A percentile compares a stretch with the other conserved stretches of the same genome.
phyloP scores from a whole-genome alignment of 2,113 vertebrate species.

The Carlito syrichta region DNA sequence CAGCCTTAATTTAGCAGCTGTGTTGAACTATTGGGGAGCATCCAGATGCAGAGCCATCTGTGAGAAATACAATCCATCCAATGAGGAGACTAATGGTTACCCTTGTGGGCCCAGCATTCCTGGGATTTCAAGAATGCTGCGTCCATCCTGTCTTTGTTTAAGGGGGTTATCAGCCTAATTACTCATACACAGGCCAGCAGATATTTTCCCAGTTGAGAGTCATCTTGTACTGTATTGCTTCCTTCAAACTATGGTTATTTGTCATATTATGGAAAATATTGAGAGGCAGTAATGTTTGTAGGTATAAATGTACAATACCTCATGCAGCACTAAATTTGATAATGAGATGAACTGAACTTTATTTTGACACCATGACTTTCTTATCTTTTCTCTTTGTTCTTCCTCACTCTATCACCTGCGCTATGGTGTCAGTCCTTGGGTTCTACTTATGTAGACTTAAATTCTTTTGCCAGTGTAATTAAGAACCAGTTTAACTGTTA shows the following conservation, averaged over 20 bases:
- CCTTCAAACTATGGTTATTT: neutral
- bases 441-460: neutral
- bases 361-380: neutral
- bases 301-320: neutral
- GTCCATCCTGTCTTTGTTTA: neutral
- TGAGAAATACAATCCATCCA: neutral
- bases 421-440: neutral
- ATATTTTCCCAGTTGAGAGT: neutral
- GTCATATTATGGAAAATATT: neutral
- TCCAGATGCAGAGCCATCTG: neutral
- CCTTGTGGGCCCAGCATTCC: neutral
- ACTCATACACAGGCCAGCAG: neutral
- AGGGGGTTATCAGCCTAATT: neutral
- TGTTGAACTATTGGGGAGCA: slow-evolving; percentile 48
- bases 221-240: neutral
- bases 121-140: neutral
- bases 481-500: neutral
- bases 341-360: neutral
- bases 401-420: neutral
- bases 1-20: slow-evolving; percentile 67
- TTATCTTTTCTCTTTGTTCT: neutral
- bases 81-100: neutral
- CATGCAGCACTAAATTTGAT: neutral
- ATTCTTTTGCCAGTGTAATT: neutral
- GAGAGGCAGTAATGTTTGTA: neutral